Evolutionary conservation across 2,113 vertebrate genomes (phyloP).

Genomic region (Sardina pilchardus): DNA sequence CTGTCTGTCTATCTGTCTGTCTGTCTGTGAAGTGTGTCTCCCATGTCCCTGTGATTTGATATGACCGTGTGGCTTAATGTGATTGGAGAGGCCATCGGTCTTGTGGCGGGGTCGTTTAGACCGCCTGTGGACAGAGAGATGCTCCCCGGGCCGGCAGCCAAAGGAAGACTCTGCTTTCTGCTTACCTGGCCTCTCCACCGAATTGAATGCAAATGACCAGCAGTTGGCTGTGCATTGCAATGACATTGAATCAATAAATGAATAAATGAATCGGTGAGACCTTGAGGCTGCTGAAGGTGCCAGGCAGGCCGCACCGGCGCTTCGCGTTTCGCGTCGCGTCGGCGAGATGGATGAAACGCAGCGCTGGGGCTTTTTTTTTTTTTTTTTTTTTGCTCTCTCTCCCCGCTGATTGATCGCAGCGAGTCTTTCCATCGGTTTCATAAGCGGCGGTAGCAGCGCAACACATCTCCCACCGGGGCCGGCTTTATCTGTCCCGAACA

Average conservation of each 20-base stretch:
- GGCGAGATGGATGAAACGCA: background rate
- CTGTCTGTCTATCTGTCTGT: too few species aligned
- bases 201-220: slow-evolving; percentile 62
- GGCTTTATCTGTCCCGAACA: background rate
- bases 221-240: slow-evolving; percentile 26
- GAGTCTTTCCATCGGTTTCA: background rate
- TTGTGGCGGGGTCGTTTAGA: too few species aligned
- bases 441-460: background rate
- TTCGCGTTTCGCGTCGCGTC: too few species aligned
- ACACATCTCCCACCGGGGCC: background rate
- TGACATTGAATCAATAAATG: slow-evolving; percentile 62
- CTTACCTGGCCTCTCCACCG: slow-evolving; percentile 58
- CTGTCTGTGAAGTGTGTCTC: too few species aligned
- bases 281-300: background rate
- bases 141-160: slow-evolving; percentile 34
- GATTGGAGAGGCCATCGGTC: background rate
- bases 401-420: background rate
- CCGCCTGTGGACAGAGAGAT: background rate
- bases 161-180: slow-evolving; percentile 51
- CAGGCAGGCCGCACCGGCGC: too few species aligned
- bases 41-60: background rate
- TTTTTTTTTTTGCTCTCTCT: too few species aligned
- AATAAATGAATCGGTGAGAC: slow-evolving; percentile 28
- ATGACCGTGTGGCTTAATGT: background rate
- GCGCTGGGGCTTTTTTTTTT: too few species aligned